A percentile compares a stretch with the other conserved stretches of the same genome.
Conservation (phyloP, 1,140 invertebrate genomes). For the Monochamus saltuarius region DNA sequence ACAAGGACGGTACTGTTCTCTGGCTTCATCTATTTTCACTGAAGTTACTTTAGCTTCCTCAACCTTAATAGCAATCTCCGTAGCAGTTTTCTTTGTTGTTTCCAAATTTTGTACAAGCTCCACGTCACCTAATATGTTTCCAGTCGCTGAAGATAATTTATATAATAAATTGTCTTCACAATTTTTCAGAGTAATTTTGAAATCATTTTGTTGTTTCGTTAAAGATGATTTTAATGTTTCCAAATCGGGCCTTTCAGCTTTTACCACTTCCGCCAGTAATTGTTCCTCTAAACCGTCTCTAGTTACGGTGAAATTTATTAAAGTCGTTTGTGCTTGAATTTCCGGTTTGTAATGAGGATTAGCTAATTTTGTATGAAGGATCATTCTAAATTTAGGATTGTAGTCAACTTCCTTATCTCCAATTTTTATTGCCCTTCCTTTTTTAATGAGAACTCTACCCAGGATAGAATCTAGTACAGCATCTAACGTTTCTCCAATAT, state of each 20-base stretch:
- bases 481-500: constrained; percentile 86
- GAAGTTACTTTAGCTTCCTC: constrained; percentile 83
- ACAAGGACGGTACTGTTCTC: constrained; percentile 85
- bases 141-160: constrained; percentile 83
- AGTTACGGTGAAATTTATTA: constrained; percentile 95
- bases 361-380: constrained; percentile 90
- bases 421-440: constrained; percentile 72
- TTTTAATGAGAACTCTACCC: constrained; percentile 85
- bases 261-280: constrained; percentile 89
- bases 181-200: constrained; percentile 89
- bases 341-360: constrained; percentile 97
- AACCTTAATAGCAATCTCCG: constrained; percentile 85
- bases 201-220: constrained; percentile 91
- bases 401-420: constrained; percentile 92
- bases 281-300: constrained; percentile 90
- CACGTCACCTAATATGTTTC: constrained; percentile 87
- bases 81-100: constrained; percentile 89
- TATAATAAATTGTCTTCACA: constrained; percentile 88
- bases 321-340: constrained; percentile 92
- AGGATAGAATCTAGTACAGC: constrained; percentile 87
- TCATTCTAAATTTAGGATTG: constrained; percentile 78
- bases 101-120: constrained; percentile 91
- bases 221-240: constrained; percentile 66
- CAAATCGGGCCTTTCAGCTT: constrained; percentile 88
- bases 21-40: constrained; percentile 84